Evolutionary conservation across 2,113 vertebrate species (phyloP).

Genomic region (Grus americana): DNA sequence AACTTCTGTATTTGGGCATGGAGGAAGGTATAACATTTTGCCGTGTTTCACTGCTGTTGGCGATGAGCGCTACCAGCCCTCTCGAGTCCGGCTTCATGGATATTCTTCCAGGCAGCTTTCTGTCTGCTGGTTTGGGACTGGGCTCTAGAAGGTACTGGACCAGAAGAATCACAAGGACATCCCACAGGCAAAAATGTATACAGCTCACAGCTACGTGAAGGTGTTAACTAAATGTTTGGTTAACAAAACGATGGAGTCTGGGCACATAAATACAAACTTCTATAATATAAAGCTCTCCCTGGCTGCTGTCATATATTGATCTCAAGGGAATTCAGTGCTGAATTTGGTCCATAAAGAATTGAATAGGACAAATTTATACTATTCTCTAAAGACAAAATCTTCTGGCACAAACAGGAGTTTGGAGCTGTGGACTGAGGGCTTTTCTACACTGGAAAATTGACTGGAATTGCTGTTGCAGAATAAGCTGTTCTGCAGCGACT

Average conservation of each 20-base stretch:
- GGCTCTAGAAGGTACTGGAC: not conserved
- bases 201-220: not conserved
- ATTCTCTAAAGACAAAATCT: not conserved
- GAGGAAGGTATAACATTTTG: not conserved
- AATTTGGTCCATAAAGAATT: not conserved
- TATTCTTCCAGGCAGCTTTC: not conserved
- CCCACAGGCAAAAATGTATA: not conserved
- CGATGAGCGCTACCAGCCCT: not conserved
- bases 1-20: not conserved
- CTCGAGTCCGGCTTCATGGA: not conserved
- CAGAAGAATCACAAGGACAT: not conserved
- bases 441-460: slow-evolving; percentile 7
- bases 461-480: slow-evolving; percentile 40
- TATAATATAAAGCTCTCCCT: not conserved
- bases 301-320: not conserved
- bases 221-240: not conserved
- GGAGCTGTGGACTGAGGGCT: not conserved
- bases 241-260: not conserved
- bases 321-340: not conserved
- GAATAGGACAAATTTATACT: not conserved
- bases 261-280: not conserved
- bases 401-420: slow-evolving; percentile 9
- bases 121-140: not conserved
- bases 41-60: not conserved
- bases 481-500: slow-evolving; percentile 19